Conservation (phyloP, 2,888 invertebrate genomes). For the Cyaniris semiargus region DNA sequence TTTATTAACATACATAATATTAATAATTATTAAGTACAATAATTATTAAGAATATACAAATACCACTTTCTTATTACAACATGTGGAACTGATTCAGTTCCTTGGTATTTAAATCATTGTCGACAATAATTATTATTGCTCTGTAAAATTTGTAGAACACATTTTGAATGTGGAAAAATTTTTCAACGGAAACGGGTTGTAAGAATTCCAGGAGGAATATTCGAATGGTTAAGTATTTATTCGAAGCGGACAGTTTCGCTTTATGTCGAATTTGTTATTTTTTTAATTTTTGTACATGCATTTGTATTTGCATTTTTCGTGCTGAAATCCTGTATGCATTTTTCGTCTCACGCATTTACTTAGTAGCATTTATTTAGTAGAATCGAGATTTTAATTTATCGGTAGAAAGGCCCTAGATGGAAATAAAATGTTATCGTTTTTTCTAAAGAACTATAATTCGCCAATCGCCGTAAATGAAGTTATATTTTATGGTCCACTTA, state of each 20-base stretch:
- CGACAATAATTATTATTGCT: neutral
- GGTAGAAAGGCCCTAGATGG: too few relatives aligned
- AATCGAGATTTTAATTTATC: too few relatives aligned
- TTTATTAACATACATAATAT: too few relatives aligned
- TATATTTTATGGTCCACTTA: too few relatives aligned
- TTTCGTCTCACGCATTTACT: neutral
- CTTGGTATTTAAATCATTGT: neutral
- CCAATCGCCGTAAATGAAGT: too few relatives aligned
- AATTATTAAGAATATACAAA: too few relatives aligned
- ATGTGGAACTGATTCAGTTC: neutral
- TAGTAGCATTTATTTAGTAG: too few relatives aligned
- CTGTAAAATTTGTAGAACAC: slow-evolving; percentile 12
- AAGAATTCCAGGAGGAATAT: slow-evolving; percentile 43
- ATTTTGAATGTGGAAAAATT: slow-evolving; percentile 22
- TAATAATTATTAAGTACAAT: too few relatives aligned
- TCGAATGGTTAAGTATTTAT: slow-evolving; percentile 45
- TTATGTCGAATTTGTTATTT: neutral
- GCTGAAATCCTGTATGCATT: neutral
- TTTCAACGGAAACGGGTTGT: slow-evolving; percentile 33
- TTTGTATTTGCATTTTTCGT: neutral
- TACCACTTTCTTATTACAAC: neutral
- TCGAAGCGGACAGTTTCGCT: neutral
- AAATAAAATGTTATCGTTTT: too few relatives aligned
- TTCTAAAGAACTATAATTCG: too few relatives aligned
- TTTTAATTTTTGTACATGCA: neutral